Conservation (phyloP, 2,797 vertebrate species). For the Lepidocolaptes lacrymiger region DNA sequence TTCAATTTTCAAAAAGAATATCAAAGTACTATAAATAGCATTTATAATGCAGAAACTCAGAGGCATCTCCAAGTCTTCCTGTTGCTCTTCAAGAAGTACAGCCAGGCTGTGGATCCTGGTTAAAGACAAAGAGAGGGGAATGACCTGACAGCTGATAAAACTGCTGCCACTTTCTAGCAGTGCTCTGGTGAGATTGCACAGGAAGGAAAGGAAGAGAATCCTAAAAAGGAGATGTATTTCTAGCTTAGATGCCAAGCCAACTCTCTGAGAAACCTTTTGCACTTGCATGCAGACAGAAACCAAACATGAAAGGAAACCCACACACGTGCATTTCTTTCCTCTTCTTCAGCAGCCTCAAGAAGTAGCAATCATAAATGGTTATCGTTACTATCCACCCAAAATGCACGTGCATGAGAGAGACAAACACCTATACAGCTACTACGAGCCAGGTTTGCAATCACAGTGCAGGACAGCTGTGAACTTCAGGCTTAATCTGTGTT, state of each 20-base stretch:
- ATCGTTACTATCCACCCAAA: neutral
- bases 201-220: neutral
- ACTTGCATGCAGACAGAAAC: neutral
- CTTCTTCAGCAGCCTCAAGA: neutral
- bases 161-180: neutral
- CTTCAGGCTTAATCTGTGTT: neutral
- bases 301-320: neutral
- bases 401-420: neutral
- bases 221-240: neutral
- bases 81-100: neutral
- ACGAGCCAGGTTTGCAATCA: neutral
- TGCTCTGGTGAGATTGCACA: accelerated
- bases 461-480: neutral
- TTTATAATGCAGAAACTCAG: neutral
- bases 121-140: neutral
- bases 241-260: neutral
- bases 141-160: neutral
- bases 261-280: neutral
- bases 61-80: neutral
- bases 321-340: neutral
- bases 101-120: neutral
- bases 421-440: neutral
- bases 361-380: neutral
- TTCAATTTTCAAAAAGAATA: neutral
- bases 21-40: neutral